Evolutionary conservation across 2,797 vertebrate species (phyloP), one percentile per base, ranked within the genome.

Genomic region (Decapterus maruadsi): DNA sequence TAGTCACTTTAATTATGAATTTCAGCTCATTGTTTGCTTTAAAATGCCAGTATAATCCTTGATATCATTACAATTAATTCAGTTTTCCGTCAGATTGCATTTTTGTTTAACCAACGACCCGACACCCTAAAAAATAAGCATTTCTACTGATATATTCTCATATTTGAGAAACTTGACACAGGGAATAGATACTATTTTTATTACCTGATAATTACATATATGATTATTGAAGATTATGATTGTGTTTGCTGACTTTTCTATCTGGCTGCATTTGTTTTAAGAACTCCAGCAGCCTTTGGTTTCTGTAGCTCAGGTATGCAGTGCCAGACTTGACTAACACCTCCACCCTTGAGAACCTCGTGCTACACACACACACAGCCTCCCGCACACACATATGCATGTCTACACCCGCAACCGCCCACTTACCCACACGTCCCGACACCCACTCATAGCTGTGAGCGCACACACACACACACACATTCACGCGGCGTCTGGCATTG

Each of bases 251-350:
- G 26, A 31, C 31, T 31, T 20, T 68, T 10, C 6, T 38, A 20
- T 26, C 13, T 16, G 1, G n/a, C 16, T 64, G 4, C 46, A 66
- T 54, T 55, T 14, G 26, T 58, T 50, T 26, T 58, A 9, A 45
- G n/a, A 26, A 2, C 22, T 59, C 1, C 29, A 38, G 6, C 14
- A 12, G 9, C 53, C 34, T 60, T 19, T 31, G 16, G 45, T 61
- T 70, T 73, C 34, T 71, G 54, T 50, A 36, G 63, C 75, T 85
- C 75, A 75, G 71, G 72, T 77, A 45, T 63, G 82, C 62, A 48
- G 73, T 73, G 65, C 42, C 71, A 90, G 87, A 87, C 82, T 42
- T 77, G 78, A 84, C 68, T 78, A 58, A 82, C 84, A 87, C 83
- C 75, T 82, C 78, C 75, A 78, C 63, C 76, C 79, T 67, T 65